These are phyloP conservation scores for Myioborus miniatus DNA, from an alignment of 2,797 vertebrate species.

Conservation along the genomic window DNA sequence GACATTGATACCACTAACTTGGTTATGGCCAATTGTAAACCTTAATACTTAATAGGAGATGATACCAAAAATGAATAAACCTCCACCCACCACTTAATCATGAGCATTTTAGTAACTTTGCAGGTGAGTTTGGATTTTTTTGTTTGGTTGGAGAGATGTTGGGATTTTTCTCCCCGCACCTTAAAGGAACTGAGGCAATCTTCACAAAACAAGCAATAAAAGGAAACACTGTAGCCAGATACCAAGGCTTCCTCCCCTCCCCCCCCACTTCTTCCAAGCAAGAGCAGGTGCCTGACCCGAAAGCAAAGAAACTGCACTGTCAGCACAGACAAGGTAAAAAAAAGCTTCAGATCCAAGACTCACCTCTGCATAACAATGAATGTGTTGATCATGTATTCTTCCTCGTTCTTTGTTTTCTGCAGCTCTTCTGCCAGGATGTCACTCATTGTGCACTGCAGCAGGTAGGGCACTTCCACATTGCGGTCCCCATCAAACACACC, in stretches of 20 bases:
- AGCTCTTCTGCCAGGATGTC: slow-evolving; percentile 94
- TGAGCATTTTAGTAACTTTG: not conserved
- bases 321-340: not conserved
- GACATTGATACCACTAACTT: not conserved
- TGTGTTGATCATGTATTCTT: slow-evolving; percentile 97
- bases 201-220: not conserved
- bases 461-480: slow-evolving; percentile 94
- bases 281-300: not conserved
- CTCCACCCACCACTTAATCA: not conserved
- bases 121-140: not conserved
- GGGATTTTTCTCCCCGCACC: not conserved
- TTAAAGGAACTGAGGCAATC: not conserved
- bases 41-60: not conserved
- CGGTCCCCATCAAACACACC: slow-evolving; percentile 97
- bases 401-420: slow-evolving; percentile 91
- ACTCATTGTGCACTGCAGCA: slow-evolving; percentile 97
- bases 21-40: not conserved
- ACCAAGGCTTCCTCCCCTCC: fast-evolving
- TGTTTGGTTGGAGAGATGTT: not conserved
- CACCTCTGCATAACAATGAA: slow-evolving; percentile 98
- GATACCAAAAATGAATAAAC: not conserved
- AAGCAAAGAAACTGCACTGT: not conserved
- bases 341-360: not conserved
- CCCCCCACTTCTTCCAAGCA: not conserved
- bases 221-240: not conserved